These are phyloP conservation scores for Oopsacas minuta DNA, from an alignment of 37 sponge, comb jelly and placozoan species.

Conservation along the genomic window DNA sequence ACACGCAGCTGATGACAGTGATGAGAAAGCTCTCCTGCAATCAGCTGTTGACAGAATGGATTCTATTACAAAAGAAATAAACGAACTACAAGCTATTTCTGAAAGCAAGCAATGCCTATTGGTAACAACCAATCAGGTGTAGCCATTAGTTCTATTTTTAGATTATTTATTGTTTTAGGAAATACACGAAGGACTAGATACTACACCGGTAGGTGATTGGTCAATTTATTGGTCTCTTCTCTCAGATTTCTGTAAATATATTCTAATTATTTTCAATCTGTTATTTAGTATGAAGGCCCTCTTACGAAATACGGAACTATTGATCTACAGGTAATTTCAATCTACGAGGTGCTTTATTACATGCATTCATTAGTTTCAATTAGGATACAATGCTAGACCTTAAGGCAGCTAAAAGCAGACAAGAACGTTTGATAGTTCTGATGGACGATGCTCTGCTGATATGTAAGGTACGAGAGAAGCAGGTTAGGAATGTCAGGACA, in stretches of 20 bases:
- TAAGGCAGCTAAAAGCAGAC: background rate
- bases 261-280: background rate
- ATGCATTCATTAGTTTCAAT: background rate
- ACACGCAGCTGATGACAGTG: background rate
- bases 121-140: no score
- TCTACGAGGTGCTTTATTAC: background rate
- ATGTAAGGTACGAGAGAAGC: background rate
- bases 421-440: background rate
- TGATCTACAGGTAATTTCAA: background rate
- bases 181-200: background rate
- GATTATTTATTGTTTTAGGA: background rate
- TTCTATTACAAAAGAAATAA: background rate
- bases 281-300: background rate
- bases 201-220: background rate
- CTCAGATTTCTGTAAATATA: background rate
- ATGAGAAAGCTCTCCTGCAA: background rate
- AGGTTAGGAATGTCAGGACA: background rate
- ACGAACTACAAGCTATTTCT: background rate
- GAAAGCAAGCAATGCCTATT: background rate
- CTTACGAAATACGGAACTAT: background rate
- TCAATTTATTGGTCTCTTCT: no score
- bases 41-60: background rate
- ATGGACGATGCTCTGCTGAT: background rate
- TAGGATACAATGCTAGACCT: conserved; percentile 4
- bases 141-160: background rate